Percentiles rank a stretch among this genome's conserved stretches.
phyloP scores from a whole-genome alignment of 2,113 vertebrate genomes.

The Lagenorhynchus albirostris region DNA sequence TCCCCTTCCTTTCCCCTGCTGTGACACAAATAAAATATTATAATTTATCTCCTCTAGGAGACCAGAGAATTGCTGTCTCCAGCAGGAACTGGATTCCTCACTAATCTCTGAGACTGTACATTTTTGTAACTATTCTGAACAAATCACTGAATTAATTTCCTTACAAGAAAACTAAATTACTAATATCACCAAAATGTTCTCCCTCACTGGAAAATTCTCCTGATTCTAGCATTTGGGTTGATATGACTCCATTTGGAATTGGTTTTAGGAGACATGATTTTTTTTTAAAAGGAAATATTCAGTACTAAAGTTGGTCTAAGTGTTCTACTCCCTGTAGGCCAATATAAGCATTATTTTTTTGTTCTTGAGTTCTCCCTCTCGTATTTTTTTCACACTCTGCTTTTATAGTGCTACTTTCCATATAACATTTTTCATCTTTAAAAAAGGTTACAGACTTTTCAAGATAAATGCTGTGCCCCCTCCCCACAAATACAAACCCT shows the following conservation, averaged over 20 bases:
- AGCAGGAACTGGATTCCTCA: neutral
- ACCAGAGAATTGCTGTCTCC: neutral
- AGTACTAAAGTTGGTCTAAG: neutral
- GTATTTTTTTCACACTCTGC: neutral
- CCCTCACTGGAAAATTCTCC: neutral
- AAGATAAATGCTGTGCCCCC: neutral
- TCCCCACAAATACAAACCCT: neutral
- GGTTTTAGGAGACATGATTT: neutral
- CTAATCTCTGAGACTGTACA: neutral
- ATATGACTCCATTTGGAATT: neutral
- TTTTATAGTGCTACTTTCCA: neutral
- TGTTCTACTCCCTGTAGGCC: neutral
- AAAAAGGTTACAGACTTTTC: neutral
- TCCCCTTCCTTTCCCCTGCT: fast-evolving
- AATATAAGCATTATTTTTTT: neutral
- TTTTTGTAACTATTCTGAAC: neutral
- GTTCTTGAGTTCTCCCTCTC: neutral
- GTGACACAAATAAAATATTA: neutral
- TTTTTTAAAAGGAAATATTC: neutral
- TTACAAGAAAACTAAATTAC: conserved; percentile 40
- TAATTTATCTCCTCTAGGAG: neutral
- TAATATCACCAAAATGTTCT: neutral
- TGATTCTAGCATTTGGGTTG: neutral
- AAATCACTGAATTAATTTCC: neutral
- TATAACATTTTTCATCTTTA: neutral